A percentile compares a stretch with the other conserved stretches of the same genome.
Conservation (phyloP, 2,113 vertebrate genomes). For the Calypte anna region DNA sequence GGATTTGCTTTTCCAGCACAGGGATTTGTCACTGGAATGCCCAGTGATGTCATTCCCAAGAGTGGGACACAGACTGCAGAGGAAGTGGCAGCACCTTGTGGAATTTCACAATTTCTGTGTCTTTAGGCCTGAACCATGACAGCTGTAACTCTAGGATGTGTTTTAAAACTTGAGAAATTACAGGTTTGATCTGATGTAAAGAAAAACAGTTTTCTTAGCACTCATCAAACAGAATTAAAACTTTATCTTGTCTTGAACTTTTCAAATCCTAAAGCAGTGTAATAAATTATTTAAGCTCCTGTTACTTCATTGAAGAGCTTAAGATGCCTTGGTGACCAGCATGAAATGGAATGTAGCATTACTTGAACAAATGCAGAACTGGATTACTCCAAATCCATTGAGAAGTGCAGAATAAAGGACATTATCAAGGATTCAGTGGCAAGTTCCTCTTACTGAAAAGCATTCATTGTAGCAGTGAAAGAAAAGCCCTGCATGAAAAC, state of each 20-base stretch:
- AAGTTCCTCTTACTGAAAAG: conserved; percentile 40
- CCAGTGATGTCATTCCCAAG: background rate
- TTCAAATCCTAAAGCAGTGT: conserved; percentile 37
- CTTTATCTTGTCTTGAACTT: conserved; percentile 26
- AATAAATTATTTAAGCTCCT: conserved; percentile 66
- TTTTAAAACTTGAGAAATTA: conserved; percentile 57
- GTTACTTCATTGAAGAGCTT: conserved; percentile 66
- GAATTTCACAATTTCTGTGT: background rate
- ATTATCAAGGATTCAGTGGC: conserved; percentile 57
- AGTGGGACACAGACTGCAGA: background rate
- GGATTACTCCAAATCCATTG: conserved; percentile 61
- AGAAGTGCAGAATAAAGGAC: conserved; percentile 68
- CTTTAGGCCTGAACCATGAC: conserved; percentile 13
- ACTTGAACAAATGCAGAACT: conserved; percentile 71
- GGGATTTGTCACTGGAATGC: background rate
- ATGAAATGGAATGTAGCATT: conserved; percentile 54
- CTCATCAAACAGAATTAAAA: conserved; percentile 57
- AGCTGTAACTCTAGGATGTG: conserved; percentile 28
- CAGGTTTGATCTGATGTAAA: conserved; percentile 54
- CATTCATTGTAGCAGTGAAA: conserved; percentile 41
- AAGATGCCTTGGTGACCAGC: conserved; percentile 53
- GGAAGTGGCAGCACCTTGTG: background rate
- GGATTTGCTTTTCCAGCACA: background rate
- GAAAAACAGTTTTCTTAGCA: conserved; percentile 55
- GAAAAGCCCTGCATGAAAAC: conserved; percentile 26